Conservation (phyloP, 1,140 invertebrate species). For the Lasaia peninsularis region DNA sequence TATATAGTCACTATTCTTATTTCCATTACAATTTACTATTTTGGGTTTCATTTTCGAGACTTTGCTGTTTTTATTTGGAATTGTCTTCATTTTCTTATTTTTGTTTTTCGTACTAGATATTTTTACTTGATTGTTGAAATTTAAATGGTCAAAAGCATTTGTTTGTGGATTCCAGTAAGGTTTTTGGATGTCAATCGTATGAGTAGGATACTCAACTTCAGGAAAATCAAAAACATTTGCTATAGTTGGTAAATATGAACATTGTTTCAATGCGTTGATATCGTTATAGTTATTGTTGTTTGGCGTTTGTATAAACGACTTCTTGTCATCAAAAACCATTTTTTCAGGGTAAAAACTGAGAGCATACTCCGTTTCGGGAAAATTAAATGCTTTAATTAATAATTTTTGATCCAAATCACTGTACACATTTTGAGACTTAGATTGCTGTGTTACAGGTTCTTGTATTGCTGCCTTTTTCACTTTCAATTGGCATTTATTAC, state of each 20-base stretch:
- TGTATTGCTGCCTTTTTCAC: not conserved
- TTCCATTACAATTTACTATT: not conserved
- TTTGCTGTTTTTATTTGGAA: not conserved
- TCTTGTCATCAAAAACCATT: not conserved
- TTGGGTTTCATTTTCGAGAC: not conserved
- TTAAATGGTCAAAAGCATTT: not conserved
- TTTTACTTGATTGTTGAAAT: not conserved
- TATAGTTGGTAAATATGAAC: conserved; percentile 22
- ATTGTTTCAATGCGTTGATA: conserved; percentile 14
- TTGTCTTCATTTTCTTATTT: not conserved
- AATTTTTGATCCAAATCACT: conserved; percentile 16
- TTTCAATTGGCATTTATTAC: not conserved
- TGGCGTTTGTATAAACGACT: not conserved
- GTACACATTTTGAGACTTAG: not conserved
- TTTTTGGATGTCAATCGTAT: conserved; percentile 40
- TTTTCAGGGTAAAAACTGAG: conserved; percentile 13
- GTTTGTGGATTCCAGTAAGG: conserved; percentile 39
- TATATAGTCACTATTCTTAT: not conserved
- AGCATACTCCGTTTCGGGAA: conserved; percentile 42
- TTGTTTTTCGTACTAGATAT: not conserved
- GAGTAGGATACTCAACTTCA: conserved; percentile 52
- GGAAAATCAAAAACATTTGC: conserved; percentile 39
- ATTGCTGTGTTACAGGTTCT: not conserved
- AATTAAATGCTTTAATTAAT: conserved; percentile 30
- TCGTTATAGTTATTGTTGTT: not conserved